Evolutionary conservation across 2,888 invertebrate species (phyloP), one percentile per base, ranked within the genome.

Genomic region (Netelia melanura): DNA sequence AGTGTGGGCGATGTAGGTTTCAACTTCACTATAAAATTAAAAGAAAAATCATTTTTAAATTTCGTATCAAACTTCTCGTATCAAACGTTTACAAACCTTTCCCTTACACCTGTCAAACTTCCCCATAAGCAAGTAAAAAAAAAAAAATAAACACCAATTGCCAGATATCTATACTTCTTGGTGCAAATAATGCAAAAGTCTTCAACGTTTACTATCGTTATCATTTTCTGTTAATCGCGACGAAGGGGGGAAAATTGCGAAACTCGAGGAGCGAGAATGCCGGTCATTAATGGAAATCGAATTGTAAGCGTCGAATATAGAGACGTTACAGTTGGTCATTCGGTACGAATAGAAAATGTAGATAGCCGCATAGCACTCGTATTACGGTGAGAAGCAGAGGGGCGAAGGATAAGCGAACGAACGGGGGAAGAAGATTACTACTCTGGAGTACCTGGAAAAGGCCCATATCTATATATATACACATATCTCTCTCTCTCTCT

Each of bases 251-350:
- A 10, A 38, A 61, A 62, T 25, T 38, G 38, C 38, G 43, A 64
- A 65, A 77, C 38, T 25, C 1, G n/a, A 21, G 14, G 64, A 48
- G 62, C 25, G 9, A 48, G 48, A 52, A 9, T 43, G 44, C 54
- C 6, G 58, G 43, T 72, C 79, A 72, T 80, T 83, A 72, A 72
- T 85, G 72, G 85, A 82, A 85, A 83, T 83, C 67, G 61, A 85
- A 85, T 85, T 71, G 71, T 76, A 43, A 38, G 38, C 80, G 48
- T 21, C 71, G 21, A 61, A 71, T 83, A 85, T 85, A 85, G 85
- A 85, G 85, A 85, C 85, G 80, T 85, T 85, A 48, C 62, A 76
- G 54, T 54, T 74, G 61, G 38, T 30, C 64, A 58, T 44, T 23
- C 56, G 62, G 30, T 38, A 61, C 70, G 71, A 72, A 74, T 74